Base-by-base conservation (phyloP, 2,113 vertebrate genomes). In the Apodemus speciosus region DNA sequence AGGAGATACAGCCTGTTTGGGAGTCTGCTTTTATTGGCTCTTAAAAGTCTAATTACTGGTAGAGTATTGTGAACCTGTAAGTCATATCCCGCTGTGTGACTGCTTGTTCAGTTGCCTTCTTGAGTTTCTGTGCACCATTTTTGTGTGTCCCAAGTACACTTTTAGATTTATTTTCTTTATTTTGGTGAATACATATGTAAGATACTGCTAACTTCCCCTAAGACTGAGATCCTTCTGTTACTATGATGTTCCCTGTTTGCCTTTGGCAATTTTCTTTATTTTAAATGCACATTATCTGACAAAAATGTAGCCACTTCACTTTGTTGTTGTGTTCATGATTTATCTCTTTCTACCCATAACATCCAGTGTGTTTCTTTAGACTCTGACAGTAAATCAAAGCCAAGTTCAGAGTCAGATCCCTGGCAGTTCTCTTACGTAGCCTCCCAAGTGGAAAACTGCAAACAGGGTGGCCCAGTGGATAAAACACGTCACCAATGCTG, bases 321-420 rank as follows among this genome's bases (percentile, higher is more conserved):
- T 64, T 89, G 9, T n/a, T 30, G 18, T 13, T 85, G 58, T 23
- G 35, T 10, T 76, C 64, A 43, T 81, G 46, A 72, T 92, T 46
- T 90, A 20, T 73, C 23, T 75, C 77, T 69, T 92, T 87, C 60
- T 18, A 15, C 73, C 49, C 40, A 85, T 51, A 32, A 25, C 7
- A 85, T 53, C 66, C 35, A 87, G 40, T 53, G 6, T 68, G 53
- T 86, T 93, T 38, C 46, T 68, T 66, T 87, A 56, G 18, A 86
- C 83, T 95, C 92, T 79, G 18, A 85, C 90, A 80, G 72, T 68
- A 80, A 91, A 40, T 85, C 72, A 75, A 89, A 95, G 25, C n/a
- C 30, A 87, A 66, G 49, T 66, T 77, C 32, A 76, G 35, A 51
- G 62, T n/a, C 81, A 49, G 27, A 49, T 30, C 64, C 46, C 60